Base-by-base conservation (phyloP, 2,888 invertebrate species). In the Caenorhabditis auriculariae region DNA sequence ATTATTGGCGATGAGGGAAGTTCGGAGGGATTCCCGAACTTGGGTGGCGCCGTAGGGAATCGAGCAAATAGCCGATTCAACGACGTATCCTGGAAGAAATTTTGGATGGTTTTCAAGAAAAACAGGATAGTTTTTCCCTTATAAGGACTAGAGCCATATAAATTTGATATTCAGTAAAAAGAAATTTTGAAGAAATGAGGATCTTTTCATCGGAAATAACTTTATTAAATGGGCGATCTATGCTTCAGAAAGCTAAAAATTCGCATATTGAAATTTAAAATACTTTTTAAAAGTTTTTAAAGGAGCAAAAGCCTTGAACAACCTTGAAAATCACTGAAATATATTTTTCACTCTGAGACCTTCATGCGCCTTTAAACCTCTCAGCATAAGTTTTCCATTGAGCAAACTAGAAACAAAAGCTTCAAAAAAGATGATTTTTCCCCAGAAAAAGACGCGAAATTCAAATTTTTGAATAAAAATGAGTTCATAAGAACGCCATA, bases 11-110 rank as follows among this genome's bases (percentile, higher is more conserved):
- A 55, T 58, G 46, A 81, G 50, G 26, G 71, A 66, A 17, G 61
- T 52, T 24, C 69, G 52, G 39, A 81, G 58, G 15, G 68, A 54
- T 27, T 78, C 75, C 17, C 75, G 66, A 50, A 87, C 83, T 66
- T 84, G 83, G 43, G 82, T 80, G 9, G 85, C 86, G 21, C 87
- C 87, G 70, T 84, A 85, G 0, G 86, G 84, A 57, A 86, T 82
- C n/a, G 84, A 82, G 15, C 84, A 83, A 21, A 86, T 84, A 12
- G 86, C 86, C 37, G 83, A 83, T 62, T 86, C 85, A 21, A 84
- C 83, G 23, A 84, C 82, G 61, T 84, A 84, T 43, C 84, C 35
- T 32, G 35, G n/a, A 32, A 32, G 9, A 32, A 32, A 32, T 12
- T 12, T 32, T 12, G 35, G 35, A 32, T 32, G n/a, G n/a, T 12